Percentiles rank a stretch among this genome's conserved stretches.
phyloP scores from a whole-genome alignment of 2,888 invertebrate species.

The Crepidodera aurea region DNA sequence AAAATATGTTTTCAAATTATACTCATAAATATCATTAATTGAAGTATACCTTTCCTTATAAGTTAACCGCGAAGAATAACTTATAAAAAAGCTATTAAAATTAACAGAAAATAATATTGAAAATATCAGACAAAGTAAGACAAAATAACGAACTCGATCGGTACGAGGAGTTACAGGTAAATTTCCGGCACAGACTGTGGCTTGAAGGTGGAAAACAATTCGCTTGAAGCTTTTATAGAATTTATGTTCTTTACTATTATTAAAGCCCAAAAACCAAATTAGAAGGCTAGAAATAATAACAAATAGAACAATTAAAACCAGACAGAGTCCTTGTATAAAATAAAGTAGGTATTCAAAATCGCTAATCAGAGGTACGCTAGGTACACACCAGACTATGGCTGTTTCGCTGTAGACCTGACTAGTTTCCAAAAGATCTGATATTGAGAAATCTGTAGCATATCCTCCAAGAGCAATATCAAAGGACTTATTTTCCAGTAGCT shows the following conservation, averaged over 20 bases:
- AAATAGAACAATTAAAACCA: neutral
- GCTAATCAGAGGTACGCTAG: constrained; percentile 9
- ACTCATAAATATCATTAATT: constrained; percentile 27
- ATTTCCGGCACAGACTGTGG: neutral
- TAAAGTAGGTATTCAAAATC: constrained; percentile 22
- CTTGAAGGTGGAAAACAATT: constrained; percentile 16
- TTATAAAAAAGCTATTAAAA: constrained; percentile 28
- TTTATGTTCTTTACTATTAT: neutral
- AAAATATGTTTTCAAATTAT: constrained; percentile 29
- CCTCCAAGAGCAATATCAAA: constrained; percentile 32
- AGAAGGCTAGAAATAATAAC: constrained; percentile 5
- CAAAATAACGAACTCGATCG: constrained; percentile 21
- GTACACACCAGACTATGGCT: constrained; percentile 31
- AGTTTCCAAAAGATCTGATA: constrained; percentile 6
- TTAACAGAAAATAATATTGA: neutral
- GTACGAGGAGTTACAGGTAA: constrained; percentile 18
- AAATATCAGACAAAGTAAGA: constrained; percentile 21
- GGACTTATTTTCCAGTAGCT: constrained; percentile 17
- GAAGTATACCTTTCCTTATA: constrained; percentile 25
- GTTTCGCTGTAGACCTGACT: constrained; percentile 23
- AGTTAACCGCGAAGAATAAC: constrained; percentile 22
- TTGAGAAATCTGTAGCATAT: constrained; percentile 16
- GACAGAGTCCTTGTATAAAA: constrained; percentile 6
- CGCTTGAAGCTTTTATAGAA: constrained; percentile 18
- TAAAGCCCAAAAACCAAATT: constrained; percentile 23